Conservation (phyloP, 2,113 vertebrate genomes). For the Andinoacara biseriatus region DNA sequence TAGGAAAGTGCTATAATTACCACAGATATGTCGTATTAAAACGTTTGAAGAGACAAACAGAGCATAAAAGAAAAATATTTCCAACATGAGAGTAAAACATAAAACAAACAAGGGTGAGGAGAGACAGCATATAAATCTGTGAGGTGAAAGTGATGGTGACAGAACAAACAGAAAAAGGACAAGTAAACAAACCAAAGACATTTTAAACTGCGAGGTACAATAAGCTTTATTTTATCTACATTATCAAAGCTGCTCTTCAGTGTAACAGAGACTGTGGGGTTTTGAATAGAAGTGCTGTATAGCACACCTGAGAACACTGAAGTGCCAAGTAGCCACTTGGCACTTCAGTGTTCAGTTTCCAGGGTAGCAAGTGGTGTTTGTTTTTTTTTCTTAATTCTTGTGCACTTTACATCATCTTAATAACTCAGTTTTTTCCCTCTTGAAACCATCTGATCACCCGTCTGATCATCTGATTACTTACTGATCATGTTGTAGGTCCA, state of each 20-base stretch:
- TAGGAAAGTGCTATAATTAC: conserved; percentile 60
- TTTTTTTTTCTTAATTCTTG: background rate
- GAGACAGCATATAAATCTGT: background rate
- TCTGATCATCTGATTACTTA: background rate
- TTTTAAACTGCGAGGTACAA: background rate
- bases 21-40: conserved; percentile 20
- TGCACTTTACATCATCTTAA: background rate
- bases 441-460: background rate
- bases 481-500: background rate
- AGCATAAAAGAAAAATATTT: conserved; percentile 36
- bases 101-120: background rate
- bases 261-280: background rate
- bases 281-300: background rate
- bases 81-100: background rate
- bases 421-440: background rate
- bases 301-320: background rate
- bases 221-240: conserved; percentile 6
- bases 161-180: background rate
- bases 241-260: background rate
- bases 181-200: background rate
- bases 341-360: background rate
- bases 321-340: background rate
- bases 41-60: conserved; percentile 36
- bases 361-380: background rate
- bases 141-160: background rate